A percentile compares a stretch with the other conserved stretches of the same genome.
phyloP scores from a whole-genome alignment of 53 echinoderm and acorn worm genomes.

The Zoroaster sp. region DNA sequence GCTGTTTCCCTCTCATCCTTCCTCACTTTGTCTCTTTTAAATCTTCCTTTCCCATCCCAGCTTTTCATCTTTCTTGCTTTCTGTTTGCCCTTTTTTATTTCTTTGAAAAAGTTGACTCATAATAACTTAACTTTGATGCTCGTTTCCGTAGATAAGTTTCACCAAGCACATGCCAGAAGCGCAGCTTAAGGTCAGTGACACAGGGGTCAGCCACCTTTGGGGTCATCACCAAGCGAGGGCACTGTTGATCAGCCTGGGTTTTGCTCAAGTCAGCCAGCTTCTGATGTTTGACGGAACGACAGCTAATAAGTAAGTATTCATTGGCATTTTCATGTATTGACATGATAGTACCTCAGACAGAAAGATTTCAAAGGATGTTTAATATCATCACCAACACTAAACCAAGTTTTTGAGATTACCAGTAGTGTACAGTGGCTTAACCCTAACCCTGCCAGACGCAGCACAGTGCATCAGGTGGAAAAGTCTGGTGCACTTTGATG shows the following conservation, averaged over 20 bases:
- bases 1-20: background rate
- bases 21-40: background rate
- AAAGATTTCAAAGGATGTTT: no score
- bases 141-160: constrained; percentile 67
- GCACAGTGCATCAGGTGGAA: no score
- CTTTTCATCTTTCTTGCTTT: background rate
- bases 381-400: no score
- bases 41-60: background rate
- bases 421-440: background rate
- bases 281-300: constrained; percentile 84
- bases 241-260: constrained; percentile 70
- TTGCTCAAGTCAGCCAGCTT: constrained; percentile 74
- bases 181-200: constrained; percentile 79
- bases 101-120: background rate
- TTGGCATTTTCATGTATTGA: no score
- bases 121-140: background rate
- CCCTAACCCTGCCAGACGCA: no score
- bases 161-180: constrained; percentile 92
- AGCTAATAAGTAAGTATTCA: constrained; percentile 80
- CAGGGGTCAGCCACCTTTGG: constrained; percentile 82
- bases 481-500: no score
- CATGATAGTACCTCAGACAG: no score
- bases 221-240: constrained; percentile 71
- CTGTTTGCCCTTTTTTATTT: background rate
- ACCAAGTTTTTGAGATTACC: background rate